A percentile compares a stretch with the other conserved stretches of the same genome.
Conservation (phyloP, 2,113 vertebrate genomes). For the Nipponia nippon region DNA sequence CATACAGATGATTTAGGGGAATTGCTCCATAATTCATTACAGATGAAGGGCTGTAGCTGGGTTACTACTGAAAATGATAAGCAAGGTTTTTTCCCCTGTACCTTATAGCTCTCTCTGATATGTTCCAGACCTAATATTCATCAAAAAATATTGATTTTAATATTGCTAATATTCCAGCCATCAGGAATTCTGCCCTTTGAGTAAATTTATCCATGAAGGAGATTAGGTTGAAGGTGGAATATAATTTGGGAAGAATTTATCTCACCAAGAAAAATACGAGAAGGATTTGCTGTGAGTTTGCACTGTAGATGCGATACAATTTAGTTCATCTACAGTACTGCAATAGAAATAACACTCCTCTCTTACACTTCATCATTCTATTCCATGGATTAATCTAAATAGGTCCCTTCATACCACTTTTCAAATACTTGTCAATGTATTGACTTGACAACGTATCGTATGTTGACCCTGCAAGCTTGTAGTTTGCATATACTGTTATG, state of each 20-base stretch:
- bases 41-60: not conserved
- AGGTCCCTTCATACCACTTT: not conserved
- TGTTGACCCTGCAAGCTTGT: not conserved
- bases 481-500: accelerated
- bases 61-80: slow-evolving; percentile 11
- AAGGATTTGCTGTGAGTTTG: not conserved
- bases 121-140: slow-evolving; percentile 18
- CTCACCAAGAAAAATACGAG: not conserved
- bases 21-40: slow-evolving; percentile 40
- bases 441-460: not conserved
- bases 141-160: slow-evolving; percentile 47
- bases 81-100: not conserved
- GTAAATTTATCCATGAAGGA: slow-evolving; percentile 20
- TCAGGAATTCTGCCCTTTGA: slow-evolving; percentile 44
- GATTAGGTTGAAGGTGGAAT: not conserved
- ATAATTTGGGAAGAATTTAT: not conserved
- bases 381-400: not conserved
- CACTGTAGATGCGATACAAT: not conserved
- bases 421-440: not conserved
- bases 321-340: not conserved
- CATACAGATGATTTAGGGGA: slow-evolving; percentile 47
- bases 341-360: not conserved
- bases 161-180: slow-evolving; percentile 25
- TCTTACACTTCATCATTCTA: not conserved
- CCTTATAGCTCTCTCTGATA: not conserved